Base-by-base conservation (phyloP, 2,113 vertebrate species). In the Dasyornis broadbenti region DNA sequence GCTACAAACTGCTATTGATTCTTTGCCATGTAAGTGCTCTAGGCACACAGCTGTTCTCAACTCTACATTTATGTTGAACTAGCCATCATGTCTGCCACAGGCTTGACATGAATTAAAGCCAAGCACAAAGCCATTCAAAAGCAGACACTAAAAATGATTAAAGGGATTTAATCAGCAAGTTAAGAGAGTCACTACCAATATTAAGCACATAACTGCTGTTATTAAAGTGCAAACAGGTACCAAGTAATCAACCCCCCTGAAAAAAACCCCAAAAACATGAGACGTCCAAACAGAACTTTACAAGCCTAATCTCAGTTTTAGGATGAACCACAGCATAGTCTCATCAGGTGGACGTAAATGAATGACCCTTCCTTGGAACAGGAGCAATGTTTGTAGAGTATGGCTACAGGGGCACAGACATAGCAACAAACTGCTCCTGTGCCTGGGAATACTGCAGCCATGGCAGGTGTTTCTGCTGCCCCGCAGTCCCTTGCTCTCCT, bases 21-120 rank as follows among this genome's bases (percentile, higher is more conserved):
- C 63, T 57, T 30, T 80, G 82, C 78, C 84, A 80, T 49, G 47
- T 15, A 61, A 80, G 66, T 0, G 0, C 54, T 92, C 54, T 15
- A 92, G 59, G 87, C 86, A 88, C 59, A 89, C 75, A 88, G 83
- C 73, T 88, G 70, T 40, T 95, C 78, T 87, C 64, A 65, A 80
- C 83, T 2, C 30, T 71, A 44, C 49, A 56, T 63, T 82, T 66
- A 65, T 52, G 47, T 7, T 77, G 59, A 87, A 56, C 42, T 28
- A 83, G 30, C 31, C 84, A 54, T 24, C 42, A 21, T 27, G 30
- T 52, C 59, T 93, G 63, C 50, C 79, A 86, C 19, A 79, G 27
- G 23, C 42, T 3, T 63, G 45, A 63, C 47, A 50, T 3, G 40
- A 93, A 66, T 61, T 80, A 66, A 82, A 80, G 71, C 35, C 70